Conservation (phyloP, 1,140 invertebrate genomes). For the Drosophila burlai region DNA sequence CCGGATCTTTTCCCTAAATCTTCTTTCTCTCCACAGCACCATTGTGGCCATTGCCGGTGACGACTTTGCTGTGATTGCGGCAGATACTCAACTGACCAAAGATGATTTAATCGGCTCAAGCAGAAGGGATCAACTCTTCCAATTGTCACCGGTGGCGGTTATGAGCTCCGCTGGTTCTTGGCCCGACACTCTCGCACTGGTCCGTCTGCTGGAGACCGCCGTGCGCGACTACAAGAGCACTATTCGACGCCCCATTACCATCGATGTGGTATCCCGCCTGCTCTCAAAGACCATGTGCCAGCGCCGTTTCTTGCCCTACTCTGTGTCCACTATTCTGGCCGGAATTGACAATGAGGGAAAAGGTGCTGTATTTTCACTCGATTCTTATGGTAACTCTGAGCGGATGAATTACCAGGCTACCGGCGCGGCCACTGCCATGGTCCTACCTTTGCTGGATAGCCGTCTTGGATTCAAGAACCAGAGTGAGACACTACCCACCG, state of each 20-base stretch:
- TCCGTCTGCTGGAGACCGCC: constrained; percentile 92
- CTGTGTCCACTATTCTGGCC: constrained; percentile 97
- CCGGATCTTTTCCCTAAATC: no score
- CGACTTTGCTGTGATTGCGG: constrained; percentile 93
- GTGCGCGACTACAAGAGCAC: constrained; percentile 98
- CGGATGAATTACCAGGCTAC: constrained; percentile 91
- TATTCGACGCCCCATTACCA: constrained; percentile 96
- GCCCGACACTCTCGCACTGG: constrained; percentile 97
- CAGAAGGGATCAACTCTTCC: constrained; percentile 93
- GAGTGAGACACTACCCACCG: constrained; percentile 88
- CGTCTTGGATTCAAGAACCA: constrained; percentile 96
- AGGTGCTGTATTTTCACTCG: constrained; percentile 97
- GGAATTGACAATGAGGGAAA: constrained; percentile 94
- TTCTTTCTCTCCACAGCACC: constrained; percentile 86
- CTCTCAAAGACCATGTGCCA: constrained; percentile 98
- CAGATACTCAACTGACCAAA: constrained; percentile 96
- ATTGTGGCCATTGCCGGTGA: constrained; percentile 97
- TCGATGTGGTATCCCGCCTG: constrained; percentile 96
- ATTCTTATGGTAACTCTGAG: constrained; percentile 98
- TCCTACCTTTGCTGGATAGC: constrained; percentile 95
- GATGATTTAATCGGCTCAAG: constrained; percentile 96
- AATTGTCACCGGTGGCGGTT: constrained; percentile 92
- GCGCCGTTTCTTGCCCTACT: constrained; percentile 99
- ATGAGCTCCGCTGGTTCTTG: constrained; percentile 97
- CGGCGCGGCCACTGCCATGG: constrained; percentile 92